Evolutionary conservation across 2,797 vertebrate species (phyloP).

Genomic region (Anguilla obscura): DNA sequence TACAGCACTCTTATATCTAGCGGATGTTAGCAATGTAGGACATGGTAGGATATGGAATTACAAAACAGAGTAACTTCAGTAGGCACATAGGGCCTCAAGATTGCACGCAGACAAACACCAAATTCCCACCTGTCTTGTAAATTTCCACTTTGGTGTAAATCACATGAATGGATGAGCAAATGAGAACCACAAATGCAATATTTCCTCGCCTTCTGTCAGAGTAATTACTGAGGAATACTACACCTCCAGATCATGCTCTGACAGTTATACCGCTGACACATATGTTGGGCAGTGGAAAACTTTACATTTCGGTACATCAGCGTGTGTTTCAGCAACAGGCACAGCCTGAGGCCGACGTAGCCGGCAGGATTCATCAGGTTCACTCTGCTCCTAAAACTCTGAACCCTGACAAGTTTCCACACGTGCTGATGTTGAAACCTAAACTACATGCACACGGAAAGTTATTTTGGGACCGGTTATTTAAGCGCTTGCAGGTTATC

Average conservation of each 20-base stretch:
- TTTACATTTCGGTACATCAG: neutral
- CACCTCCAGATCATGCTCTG: constrained; percentile 35
- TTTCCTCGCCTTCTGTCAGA: neutral
- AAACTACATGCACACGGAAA: constrained; percentile 25
- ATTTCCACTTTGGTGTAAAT: neutral
- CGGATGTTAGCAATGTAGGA: neutral
- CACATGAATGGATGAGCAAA: neutral
- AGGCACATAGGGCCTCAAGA: neutral
- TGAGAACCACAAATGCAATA: neutral
- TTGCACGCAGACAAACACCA: neutral
- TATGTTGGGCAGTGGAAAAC: neutral
- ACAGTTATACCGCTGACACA: constrained; percentile 19
- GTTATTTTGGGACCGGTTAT: constrained; percentile 40
- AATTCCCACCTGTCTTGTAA: no score
- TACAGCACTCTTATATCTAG: neutral
- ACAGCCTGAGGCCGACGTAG: constrained; percentile 28
- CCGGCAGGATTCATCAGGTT: constrained; percentile 19
- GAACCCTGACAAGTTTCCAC: constrained; percentile 49
- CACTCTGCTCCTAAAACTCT: constrained; percentile 25
- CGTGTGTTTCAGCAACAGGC: constrained; percentile 6
- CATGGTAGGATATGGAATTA: neutral
- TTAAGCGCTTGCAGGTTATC: constrained; percentile 24
- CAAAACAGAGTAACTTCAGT: neutral
- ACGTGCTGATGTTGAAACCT: constrained; percentile 37
- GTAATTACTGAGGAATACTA: neutral